Base-by-base conservation (phyloP, 2,888 invertebrate species). In the Andrena bucephala region DNA sequence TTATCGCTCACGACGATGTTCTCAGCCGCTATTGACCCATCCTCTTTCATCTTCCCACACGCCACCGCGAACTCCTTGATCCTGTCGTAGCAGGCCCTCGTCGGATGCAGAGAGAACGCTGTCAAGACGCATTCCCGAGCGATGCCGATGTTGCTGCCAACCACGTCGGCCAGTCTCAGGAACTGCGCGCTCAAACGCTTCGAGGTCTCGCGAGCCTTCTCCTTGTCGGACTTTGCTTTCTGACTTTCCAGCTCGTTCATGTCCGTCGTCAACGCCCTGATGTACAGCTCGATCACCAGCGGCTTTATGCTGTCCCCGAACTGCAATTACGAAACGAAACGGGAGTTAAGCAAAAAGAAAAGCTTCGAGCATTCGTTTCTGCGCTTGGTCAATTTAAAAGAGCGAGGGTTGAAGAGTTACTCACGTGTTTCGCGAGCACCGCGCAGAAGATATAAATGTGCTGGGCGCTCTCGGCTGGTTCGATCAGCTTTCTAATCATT, bases 61-160 rank as follows among this genome's bases (percentile, higher is more conserved):
- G 93, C 93, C 67, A 94, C 91, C 0, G 95, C 95, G 81, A 95
- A 92, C 36, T 94, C 94, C 87, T 95, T 94, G 67, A 97, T 95
- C 85, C 94, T 94, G 33, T 95, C 95, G 90, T 96, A 95, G 93
- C 96, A 95, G 13, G 94, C 94, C 50, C 94, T 94, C 7, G 96
- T 96, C 3, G 97, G 97, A 90, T 96, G 95, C 69, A 97, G 94
- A 63, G 97, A 97, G 94, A 97, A 97, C 0, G 97, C 96, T 0
- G 97, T 97, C 57, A 97, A 95, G 0, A 96, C 94, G 90, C 97
- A 97, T 94, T 97, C 97, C 87, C 96, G 95, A 66, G 95, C 95
- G 42, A 97, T 95, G 24, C 96, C 95, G 29, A 95, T 93, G 90
- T 96, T 96, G 73, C 94, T 94, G 50, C 89, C 90, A 29, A 95